A percentile compares a stretch with the other conserved stretches of the same genome.
phyloP scores from a whole-genome alignment of 2,113 vertebrate species.

The Cercopithecus mona region DNA sequence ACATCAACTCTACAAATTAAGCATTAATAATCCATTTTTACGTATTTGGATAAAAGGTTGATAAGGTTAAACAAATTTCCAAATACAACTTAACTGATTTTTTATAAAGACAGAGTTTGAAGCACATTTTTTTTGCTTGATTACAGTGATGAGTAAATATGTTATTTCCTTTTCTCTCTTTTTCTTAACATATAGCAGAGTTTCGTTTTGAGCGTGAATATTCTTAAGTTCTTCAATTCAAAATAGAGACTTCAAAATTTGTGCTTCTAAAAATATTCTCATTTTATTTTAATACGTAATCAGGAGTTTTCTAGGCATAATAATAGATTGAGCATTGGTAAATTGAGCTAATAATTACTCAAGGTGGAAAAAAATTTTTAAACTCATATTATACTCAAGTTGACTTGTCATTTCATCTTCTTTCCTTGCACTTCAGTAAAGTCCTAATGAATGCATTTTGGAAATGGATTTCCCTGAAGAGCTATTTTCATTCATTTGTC shows the following conservation, averaged over 20 bases:
- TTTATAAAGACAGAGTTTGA: not conserved
- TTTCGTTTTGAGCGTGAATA: not conserved
- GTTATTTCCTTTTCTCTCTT: not conserved
- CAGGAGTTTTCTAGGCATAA: not conserved
- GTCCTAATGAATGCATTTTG: slow-evolving; percentile 33
- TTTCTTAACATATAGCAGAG: not conserved
- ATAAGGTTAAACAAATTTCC: not conserved
- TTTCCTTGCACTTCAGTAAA: slow-evolving; percentile 44
- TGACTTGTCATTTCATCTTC: slow-evolving; percentile 30
- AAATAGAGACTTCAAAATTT: not conserved
- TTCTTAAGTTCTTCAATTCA: not conserved
- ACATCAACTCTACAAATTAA: not conserved
- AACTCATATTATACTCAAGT: not conserved
- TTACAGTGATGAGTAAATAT: not conserved
- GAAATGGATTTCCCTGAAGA: slow-evolving; percentile 53
- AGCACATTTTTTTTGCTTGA: not conserved
- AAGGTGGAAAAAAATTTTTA: slow-evolving; percentile 9
- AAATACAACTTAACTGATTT: not conserved
- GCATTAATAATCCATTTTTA: not conserved
- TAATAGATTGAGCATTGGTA: not conserved
- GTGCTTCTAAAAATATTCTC: not conserved
- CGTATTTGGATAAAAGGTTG: not conserved
- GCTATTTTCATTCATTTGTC: slow-evolving; percentile 55
- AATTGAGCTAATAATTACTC: slow-evolving; percentile 5
- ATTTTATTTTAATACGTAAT: slow-evolving; percentile 11